phyloP scores from a whole-genome alignment of 2,113 vertebrate genomes.

The Takifugu bimaculatus region DNA sequence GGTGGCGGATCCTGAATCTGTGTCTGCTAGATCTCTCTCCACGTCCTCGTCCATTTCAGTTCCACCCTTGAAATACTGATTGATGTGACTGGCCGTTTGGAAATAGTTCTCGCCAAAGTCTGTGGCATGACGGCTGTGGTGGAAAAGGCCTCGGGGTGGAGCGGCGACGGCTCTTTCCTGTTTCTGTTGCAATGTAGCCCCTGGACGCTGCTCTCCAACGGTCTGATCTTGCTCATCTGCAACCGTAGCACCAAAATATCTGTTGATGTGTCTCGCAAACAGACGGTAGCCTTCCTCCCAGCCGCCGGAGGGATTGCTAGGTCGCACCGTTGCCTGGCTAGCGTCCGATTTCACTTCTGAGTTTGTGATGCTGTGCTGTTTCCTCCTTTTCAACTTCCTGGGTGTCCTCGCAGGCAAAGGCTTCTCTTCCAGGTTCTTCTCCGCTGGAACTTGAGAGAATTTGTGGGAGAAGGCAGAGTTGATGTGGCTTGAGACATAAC shows the following conservation, averaged over 20 bases:
- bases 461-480: slow-evolving; percentile 58
- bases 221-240: slow-evolving; percentile 29
- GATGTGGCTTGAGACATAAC: slow-evolving; percentile 69
- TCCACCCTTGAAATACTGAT: slow-evolving; percentile 65
- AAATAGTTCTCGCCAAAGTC: slow-evolving; percentile 63
- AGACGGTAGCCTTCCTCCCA: slow-evolving; percentile 64
- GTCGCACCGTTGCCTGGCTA: slow-evolving; percentile 9
- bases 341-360: not conserved
- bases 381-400: slow-evolving; percentile 33
- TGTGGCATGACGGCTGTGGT: slow-evolving; percentile 55
- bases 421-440: slow-evolving; percentile 3
- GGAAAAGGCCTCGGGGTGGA: slow-evolving; percentile 56
- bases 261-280: slow-evolving; percentile 69
- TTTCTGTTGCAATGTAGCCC: not conserved
- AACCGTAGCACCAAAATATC: slow-evolving; percentile 68
- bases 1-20: not conserved
- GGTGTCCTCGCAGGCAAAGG: not conserved
- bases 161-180: slow-evolving; percentile 9
- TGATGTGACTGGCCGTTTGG: slow-evolving; percentile 63
- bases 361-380: slow-evolving; percentile 6
- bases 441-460: slow-evolving; percentile 9
- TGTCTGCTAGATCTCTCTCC: slow-evolving; percentile 1
- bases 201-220: slow-evolving; percentile 6
- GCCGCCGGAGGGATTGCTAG: slow-evolving; percentile 8
- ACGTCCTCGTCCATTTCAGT: slow-evolving; percentile 27